These are phyloP conservation scores for Heteractis magnifica DNA, from an alignment of 92 coral and sea anemone genomes.

Conservation along the genomic window DNA sequence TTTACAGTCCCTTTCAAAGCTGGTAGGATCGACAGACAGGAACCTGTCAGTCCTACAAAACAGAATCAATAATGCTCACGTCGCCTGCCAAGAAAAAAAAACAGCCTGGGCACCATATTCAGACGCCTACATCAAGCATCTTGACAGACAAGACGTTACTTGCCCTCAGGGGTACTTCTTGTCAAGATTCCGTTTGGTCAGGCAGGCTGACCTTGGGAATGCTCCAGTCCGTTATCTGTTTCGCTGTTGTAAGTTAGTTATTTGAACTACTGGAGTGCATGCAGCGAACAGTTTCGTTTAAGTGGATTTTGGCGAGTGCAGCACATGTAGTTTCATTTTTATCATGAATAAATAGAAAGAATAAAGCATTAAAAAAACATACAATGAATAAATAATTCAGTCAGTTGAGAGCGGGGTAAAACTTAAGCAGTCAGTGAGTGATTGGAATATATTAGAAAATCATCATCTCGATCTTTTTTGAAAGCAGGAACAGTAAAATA, in stretches of 20 bases:
- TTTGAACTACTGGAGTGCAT: background rate
- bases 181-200: conserved; percentile 5
- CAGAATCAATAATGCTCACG: background rate
- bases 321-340: no score
- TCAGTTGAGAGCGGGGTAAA: no score
- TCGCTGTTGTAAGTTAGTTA: background rate
- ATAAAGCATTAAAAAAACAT: no score
- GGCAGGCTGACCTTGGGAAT: background rate
- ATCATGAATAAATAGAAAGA: no score
- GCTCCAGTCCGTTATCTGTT: background rate
- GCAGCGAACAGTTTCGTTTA: no score
- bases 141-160: conserved; percentile 6
- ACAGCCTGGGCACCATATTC: background rate
- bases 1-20: background rate
- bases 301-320: no score
- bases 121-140: background rate
- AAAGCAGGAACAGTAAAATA: no score
- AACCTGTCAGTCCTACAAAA: background rate
- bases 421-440: no score
- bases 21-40: background rate
- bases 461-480: no score
- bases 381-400: no score
- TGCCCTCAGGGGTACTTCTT: conserved; percentile 18
- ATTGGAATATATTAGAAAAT: no score
- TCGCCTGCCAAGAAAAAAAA: background rate